A percentile compares a stretch with the other conserved stretches of the same genome.
These are phyloP conservation scores for Myopa tessellatipennis DNA, from an alignment of 2,888 invertebrate genomes.

Conservation along the genomic window DNA sequence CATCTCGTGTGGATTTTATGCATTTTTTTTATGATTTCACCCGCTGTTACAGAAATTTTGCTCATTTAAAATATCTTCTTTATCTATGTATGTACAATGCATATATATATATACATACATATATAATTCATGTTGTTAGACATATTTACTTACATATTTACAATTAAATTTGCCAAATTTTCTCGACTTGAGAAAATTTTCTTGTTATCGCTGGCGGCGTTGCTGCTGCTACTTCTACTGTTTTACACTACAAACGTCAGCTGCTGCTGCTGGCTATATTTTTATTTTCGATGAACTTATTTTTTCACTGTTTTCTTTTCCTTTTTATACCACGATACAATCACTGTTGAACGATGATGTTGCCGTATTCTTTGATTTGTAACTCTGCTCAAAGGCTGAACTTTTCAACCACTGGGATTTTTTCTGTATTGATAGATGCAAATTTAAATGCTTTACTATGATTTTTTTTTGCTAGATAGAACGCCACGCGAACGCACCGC, in stretches of 20 bases:
- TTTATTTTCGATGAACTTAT: no score
- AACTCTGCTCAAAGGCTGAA: not conserved
- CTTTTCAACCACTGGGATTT: not conserved
- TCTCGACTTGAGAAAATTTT: no score
- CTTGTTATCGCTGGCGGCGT: no score
- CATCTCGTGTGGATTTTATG: conserved; percentile 22
- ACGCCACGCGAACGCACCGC: conserved; percentile 38
- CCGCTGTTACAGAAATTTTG: no score
- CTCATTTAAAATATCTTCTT: not conserved
- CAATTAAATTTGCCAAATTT: no score
- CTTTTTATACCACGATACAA: not conserved
- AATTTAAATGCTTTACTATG: conserved; percentile 19
- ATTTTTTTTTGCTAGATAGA: conserved; percentile 9
- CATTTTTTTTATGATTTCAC: conserved; percentile 8
- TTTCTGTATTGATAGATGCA: conserved; percentile 19
- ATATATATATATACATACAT: no score
- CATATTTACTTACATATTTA: no score
- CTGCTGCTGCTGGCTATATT: not conserved
- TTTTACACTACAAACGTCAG: not conserved
- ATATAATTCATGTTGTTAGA: not conserved
- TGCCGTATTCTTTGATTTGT: no score
- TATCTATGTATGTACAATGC: not conserved
- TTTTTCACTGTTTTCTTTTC: not conserved
- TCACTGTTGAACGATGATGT: no score
- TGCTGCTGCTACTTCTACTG: not conserved